phyloP scores from a whole-genome alignment of 2,888 invertebrate species.

The Dicycla oo region DNA sequence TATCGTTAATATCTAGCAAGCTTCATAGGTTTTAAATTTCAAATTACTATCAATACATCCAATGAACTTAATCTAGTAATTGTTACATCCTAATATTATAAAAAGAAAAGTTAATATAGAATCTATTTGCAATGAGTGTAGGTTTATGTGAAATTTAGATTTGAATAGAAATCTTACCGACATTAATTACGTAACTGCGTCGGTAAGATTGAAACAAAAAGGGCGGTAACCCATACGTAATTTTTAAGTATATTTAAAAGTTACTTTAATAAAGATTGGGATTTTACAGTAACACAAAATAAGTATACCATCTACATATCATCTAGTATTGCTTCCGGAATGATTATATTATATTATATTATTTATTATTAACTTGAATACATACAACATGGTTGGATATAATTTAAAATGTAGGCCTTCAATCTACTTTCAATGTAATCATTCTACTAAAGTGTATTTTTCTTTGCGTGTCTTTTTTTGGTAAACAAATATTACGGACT shows the following conservation, averaged over 20 bases:
- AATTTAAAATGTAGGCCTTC: neutral
- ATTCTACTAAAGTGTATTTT: neutral
- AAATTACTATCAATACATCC: neutral
- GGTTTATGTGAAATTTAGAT: no score
- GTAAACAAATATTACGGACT: neutral
- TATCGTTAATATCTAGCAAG: neutral
- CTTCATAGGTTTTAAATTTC: neutral
- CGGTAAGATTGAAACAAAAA: no score
- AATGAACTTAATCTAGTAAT: neutral
- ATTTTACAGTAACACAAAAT: neutral
- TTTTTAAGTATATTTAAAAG: no score
- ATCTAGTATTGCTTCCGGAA: slow-evolving; percentile 32
- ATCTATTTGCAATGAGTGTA: neutral
- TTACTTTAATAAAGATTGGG: neutral
- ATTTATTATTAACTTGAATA: no score
- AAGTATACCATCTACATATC: neutral
- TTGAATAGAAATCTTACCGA: no score
- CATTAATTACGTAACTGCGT: no score
- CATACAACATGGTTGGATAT: neutral
- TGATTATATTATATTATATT: slow-evolving; percentile 15
- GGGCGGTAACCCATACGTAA: no score
- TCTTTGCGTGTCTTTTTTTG: neutral
- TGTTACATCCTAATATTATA: neutral
- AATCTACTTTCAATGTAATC: neutral
- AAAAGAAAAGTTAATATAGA: neutral